Percentiles rank a stretch among this genome's conserved stretches.
Conservation (phyloP, 2,113 vertebrate genomes). For the Hypomesus transpacificus region DNA sequence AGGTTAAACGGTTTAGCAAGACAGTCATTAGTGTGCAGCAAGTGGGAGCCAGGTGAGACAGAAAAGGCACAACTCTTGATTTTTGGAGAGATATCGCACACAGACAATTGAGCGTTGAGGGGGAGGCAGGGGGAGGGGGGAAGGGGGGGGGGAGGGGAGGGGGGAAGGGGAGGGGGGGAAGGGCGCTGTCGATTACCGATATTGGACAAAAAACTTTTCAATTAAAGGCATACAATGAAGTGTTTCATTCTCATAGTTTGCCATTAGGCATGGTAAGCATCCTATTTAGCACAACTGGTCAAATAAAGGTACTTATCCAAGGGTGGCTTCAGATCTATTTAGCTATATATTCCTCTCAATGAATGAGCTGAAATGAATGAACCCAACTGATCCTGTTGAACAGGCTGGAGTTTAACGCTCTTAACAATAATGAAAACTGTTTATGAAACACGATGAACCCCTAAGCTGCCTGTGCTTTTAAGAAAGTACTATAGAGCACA, state of each 20-base stretch:
- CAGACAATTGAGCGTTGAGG: slow-evolving; percentile 33
- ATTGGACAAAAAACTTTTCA: too few species aligned
- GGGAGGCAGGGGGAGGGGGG: background rate
- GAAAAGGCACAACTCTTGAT: slow-evolving; percentile 41
- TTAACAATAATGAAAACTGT: too few species aligned
- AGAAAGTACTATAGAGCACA: too few species aligned
- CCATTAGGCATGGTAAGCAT: background rate
- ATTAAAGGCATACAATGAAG: too few species aligned
- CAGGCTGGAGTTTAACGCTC: too few species aligned
- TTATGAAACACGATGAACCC: too few species aligned
- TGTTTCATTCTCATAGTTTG: too few species aligned
- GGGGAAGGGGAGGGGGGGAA: background rate
- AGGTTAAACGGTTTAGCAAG: slow-evolving; percentile 65
- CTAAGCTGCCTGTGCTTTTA: too few species aligned
- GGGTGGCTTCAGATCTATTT: too few species aligned
- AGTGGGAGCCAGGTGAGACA: slow-evolving; percentile 42
- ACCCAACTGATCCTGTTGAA: too few species aligned
- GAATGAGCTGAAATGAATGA: background rate
- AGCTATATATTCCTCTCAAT: too few species aligned
- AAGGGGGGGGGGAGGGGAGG: background rate
- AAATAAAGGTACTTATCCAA: background rate
- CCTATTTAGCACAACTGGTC: background rate
- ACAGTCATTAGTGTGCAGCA: slow-evolving; percentile 65
- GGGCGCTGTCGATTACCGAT: too few species aligned
- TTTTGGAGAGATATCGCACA: slow-evolving; percentile 48